phyloP scores from a whole-genome alignment of 2,888 invertebrate species.

The Yponomeuta malinellus region DNA sequence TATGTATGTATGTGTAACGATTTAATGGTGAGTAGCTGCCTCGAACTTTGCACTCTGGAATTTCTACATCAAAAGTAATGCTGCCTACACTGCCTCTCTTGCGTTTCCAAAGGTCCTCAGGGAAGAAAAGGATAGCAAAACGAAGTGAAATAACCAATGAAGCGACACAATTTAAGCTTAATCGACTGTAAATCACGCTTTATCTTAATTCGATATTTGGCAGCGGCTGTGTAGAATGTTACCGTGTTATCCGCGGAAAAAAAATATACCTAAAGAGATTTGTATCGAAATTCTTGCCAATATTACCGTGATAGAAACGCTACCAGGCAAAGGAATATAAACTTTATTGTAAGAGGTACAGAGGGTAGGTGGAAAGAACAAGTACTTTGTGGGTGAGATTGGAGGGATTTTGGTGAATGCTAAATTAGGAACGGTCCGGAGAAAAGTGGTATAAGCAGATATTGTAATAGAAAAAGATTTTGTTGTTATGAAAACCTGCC shows the following conservation, averaged over 20 bases:
- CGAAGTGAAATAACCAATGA: constrained; percentile 29
- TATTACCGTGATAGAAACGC: constrained; percentile 33
- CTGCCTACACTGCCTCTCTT: too few species aligned
- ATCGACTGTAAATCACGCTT: constrained; percentile 50
- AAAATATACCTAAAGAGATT: not conserved
- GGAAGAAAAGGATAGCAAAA: not conserved
- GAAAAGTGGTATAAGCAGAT: constrained; percentile 41
- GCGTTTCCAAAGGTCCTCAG: not conserved
- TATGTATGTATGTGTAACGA: too few species aligned
- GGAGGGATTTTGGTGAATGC: constrained; percentile 47
- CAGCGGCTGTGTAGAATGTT: constrained; percentile 21
- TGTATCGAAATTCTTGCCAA: constrained; percentile 5
- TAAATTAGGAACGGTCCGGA: constrained; percentile 49
- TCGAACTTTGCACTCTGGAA: too few species aligned
- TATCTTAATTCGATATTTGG: constrained; percentile 56
- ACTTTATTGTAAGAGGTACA: not conserved
- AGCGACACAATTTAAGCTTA: constrained; percentile 41
- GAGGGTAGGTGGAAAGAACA: not conserved
- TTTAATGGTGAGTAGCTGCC: too few species aligned
- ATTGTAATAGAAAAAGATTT: constrained; percentile 54
- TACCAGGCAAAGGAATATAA: not conserved
- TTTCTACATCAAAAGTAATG: too few species aligned
- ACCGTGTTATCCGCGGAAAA: constrained; percentile 3
- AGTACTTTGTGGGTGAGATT: not conserved
- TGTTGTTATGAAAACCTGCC: not conserved